Conservation (phyloP, 2,888 invertebrate genomes). For the Litoditis marina region DNA sequence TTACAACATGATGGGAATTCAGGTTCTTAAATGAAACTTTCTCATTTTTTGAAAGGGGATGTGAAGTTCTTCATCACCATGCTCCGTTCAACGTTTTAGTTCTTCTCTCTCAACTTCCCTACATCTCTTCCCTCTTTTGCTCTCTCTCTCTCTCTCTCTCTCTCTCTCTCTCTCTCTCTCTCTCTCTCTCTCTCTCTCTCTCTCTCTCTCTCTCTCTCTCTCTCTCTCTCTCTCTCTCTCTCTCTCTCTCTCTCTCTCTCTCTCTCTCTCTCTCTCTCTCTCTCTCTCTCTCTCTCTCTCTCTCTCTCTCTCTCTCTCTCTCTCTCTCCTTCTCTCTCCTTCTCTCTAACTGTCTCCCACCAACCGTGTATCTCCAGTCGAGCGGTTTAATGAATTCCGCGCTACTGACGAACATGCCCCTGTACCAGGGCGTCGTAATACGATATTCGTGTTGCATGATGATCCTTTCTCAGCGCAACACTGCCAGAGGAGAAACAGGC, state of each 20-base stretch:
- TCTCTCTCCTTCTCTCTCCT: slow-evolving; percentile 18
- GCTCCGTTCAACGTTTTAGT: too few relatives aligned
- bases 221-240: not conserved
- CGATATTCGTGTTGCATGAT: too few relatives aligned
- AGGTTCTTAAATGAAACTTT: too few relatives aligned
- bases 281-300: not conserved
- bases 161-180: not conserved
- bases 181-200: slow-evolving; percentile 2
- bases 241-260: not conserved
- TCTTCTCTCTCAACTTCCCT: too few relatives aligned
- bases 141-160: not conserved
- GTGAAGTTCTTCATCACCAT: too few relatives aligned
- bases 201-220: too few relatives aligned
- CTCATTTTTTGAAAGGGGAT: too few relatives aligned
- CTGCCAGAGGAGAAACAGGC: too few relatives aligned
- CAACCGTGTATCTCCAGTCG: slow-evolving; percentile 37
- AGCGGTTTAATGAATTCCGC: slow-evolving; percentile 24
- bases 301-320: slow-evolving; percentile 6
- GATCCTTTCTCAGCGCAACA: too few relatives aligned
- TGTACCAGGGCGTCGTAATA: slow-evolving; percentile 1
- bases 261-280: not conserved
- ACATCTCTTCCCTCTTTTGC: not conserved
- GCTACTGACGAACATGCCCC: slow-evolving; percentile 24
- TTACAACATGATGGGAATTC: not conserved
- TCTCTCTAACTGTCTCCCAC: slow-evolving; percentile 10